Evolutionary conservation across 2,113 vertebrate species (phyloP), one percentile per base, ranked within the genome.

Genomic region (Myotis brandtii): DNA sequence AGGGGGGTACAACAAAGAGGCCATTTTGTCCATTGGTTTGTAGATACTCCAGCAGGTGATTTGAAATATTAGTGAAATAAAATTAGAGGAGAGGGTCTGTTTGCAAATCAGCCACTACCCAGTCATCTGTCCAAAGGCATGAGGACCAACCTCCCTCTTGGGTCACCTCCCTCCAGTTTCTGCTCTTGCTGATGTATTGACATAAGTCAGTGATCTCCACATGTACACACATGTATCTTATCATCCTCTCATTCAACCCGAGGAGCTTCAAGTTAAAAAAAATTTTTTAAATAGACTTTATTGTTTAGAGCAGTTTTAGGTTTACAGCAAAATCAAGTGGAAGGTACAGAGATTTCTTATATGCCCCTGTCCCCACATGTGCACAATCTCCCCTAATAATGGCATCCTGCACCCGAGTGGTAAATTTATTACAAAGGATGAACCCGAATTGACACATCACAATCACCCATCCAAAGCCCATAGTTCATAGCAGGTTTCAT

Each of bases 1-100:
- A 32, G 48, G 83, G 17, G 80, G 92, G 56, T 85, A 90, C 77
- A 86, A 97, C 96, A 96, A 89, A 95, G 88, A 89, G 76, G 86
- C 72, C 77, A 86, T 95, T 96, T 97, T 95, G 83, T 86, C 73
- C 85, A 16, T 73, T 92, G 96, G 86, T 69, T 93, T 90, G 34
- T 89, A 94, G 88, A 82, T 90, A 96, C 1, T 16, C n/a, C 67
- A 54, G 81, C 27, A 84, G 59, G 66, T 82, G 87, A 84, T 95
- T 83, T 91, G 64, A 96, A 96, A 94, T 92, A 56, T 56, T 83
- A 94, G 91, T 59, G 81, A 94, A 87, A 95, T 91, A 86, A 89
- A 97, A 90, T 93, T 25, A 75, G 34, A 96, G 40, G 37, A 90
- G 56, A 80, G 27, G 9, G 54, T 91, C 32, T 86, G 18, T 91